Base-by-base conservation (phyloP, 2,113 vertebrate genomes). In the Gnathonemus longibarbis region DNA sequence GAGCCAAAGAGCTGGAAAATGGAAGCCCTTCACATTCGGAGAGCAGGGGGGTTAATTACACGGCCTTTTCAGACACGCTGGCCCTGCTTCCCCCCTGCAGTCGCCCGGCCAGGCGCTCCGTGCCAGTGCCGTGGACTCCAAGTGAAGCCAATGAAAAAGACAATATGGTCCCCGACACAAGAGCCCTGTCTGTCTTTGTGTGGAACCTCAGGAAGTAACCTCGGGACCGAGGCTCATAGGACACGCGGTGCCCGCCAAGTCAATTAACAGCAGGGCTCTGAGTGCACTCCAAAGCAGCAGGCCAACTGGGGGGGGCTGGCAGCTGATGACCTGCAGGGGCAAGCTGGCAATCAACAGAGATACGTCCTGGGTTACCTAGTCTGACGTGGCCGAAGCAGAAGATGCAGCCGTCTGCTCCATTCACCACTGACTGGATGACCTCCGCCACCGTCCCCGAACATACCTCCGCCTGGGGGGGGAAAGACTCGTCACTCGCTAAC, bases 401-500 rank as follows among this genome's bases (percentile, higher is more conserved):
- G 94, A 99, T 96, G 96, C 98, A 99, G 90, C 98, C 98, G 91
- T 99, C 98, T 89, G 98, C 97, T 93, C 98, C 98, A 5, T 98
- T 97, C 93, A 99, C 98, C 95, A 99, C 98, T 46, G 98, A 97
- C 96, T 99, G 98, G 92, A 99, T 98, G 95, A 99, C 97, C 90
- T 99, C 98, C 3, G 98, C 97, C 92, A 99, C 98, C 2, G 98
- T 98, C 94, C 98, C 98, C 80, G 98, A 98, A 95, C 98, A 99
- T 93, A 99, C 97, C 95, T 99, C 98, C 6, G 97, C 98, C 98
- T 99, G 94, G 31, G 92, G 90, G 91, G 92, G 27, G 31, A 39
- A 10, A 56, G 70, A 15, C 21, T 27, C 35, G 4, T 66, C 84
- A 58, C 39, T 42, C 84, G 46, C 84, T 87, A 56, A 42, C 1